Base-by-base conservation (phyloP, 2,113 vertebrate species). In the Solea solea region DNA sequence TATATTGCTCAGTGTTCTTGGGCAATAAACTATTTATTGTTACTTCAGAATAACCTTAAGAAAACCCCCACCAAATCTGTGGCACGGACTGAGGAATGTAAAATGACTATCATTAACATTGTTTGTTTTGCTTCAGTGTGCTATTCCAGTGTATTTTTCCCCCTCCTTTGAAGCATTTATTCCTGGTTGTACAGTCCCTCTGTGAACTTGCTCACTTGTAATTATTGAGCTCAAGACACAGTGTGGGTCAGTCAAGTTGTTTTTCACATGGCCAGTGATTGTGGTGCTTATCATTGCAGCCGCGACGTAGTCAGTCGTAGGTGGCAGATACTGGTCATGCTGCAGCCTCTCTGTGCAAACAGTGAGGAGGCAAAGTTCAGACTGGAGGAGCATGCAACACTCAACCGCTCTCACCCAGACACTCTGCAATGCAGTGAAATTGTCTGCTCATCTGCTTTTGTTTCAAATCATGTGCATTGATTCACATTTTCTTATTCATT, bases 341-440 rank as follows among this genome's bases (percentile, higher is more conserved):
- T 69, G 72, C 53, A 67, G 64, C 82, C 58, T 76, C 69, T 75
- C 75, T 80, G 63, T 78, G 71, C 69, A 90, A 89, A 88, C 79
- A 92, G 40, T 14, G 16, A 78, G 76, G 80, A 88, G 78, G 65
- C 91, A 88, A 90, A 92, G 89, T 91, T 86, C 89, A 90, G 86
- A 66, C 60, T 45, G 53, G 48, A 68, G 67, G 60, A 73, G 49
- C 52, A 21, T 69, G 72, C 80, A 67, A 62, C 67, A 45, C 72
- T 71, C 68, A 58, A 63, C 54, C 63, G 59, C 53, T 80, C 79
- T 71, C 78, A 14, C 51, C 11, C 59, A 61, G 63, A 82, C 61
- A 65, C 66, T 56, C 90, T 89, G 86, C 86, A 90, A 78, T 90
- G 84, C 87, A 91, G 85, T 69, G 68, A 53, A 85, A 86, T 48